Conservation (phyloP, 2,888 invertebrate genomes). For the Reticulitermes lucifugus region DNA sequence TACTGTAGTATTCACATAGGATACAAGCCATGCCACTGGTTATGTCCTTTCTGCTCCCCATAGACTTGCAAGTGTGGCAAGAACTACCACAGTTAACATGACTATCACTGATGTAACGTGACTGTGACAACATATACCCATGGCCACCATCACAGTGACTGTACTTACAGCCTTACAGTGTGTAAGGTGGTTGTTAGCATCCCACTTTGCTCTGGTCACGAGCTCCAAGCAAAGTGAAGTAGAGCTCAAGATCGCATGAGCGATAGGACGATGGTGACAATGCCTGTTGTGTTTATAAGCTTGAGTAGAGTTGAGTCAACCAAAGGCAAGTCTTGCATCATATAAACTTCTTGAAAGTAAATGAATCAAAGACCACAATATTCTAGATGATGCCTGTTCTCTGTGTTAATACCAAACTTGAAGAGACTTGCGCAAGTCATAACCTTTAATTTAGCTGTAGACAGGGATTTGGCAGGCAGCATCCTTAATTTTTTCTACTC, state of each 20-base stretch:
- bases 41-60: conserved; percentile 41
- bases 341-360: conserved; percentile 46
- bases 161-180: not conserved
- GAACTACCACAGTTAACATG: conserved; percentile 3
- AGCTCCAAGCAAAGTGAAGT: not conserved
- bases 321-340: conserved; percentile 44
- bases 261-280: conserved; percentile 5
- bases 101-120: not conserved
- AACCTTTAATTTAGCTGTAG: conserved; percentile 49
- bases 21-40: conserved; percentile 48
- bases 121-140: no score
- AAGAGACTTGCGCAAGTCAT: conserved; percentile 40
- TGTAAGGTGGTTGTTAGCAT: not conserved
- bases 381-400: conserved; percentile 43
- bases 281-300: conserved; percentile 51
- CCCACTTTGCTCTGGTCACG: not conserved
- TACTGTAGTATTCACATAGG: conserved; percentile 54
- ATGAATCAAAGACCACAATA: conserved; percentile 43
- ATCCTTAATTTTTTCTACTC: conserved; percentile 48
- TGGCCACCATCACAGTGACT: no score
- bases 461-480: conserved; percentile 51
- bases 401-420: conserved; percentile 25
- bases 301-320: conserved; percentile 48
- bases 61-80: conserved; percentile 31
- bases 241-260: not conserved